Base-by-base conservation (phyloP, 2,888 invertebrate species). In the Parthenolecanium corni region DNA sequence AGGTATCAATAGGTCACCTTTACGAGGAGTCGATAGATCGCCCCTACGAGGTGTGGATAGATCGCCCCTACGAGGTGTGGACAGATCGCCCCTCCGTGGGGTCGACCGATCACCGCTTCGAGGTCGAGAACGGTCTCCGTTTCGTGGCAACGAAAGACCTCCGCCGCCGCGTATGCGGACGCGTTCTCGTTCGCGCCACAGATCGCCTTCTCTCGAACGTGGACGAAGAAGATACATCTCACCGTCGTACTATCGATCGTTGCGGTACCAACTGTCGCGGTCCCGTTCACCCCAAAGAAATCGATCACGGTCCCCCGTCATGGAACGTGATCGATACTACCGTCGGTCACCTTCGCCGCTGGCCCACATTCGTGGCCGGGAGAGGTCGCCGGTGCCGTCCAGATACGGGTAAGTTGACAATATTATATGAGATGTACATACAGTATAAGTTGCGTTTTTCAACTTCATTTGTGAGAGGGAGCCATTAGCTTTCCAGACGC, bases 211-310 rank as follows among this genome's bases (percentile, higher is more conserved):
- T 24, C 54, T 51, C 16, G 53, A 24, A 16, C 18, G 40, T 21
- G 24, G 51, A 36, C 44, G 52, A 11, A 11, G 61, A 40, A 61
- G 51, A 23, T 49, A 61, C 16, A 18, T 52, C 23, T 38, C 25
- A 36, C 49, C 49, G 23, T 23, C 64, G 24, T 36, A 16, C n/a
- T 42, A 49, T 38, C 49, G 47, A 38, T 52, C 62, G 2, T 9
- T 6, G 2, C 24, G 64, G 18, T 36, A 56, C 42, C 44, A 47
- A 20, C 23, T 64, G 38, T 61, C 63, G 11, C 40, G 64, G 24
- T 66, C 66, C 52, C 61, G 65, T 36, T 64, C 63, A 1, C 62
- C 56, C 2, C 31, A 49, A 20, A 61, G 64, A 46, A 58, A 58
- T 24, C 52, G 67, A 49, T 65, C 66, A 52, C 66, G 40, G 25